Conservation (phyloP, 2,888 invertebrate genomes). For the Drosophila sordidula region DNA sequence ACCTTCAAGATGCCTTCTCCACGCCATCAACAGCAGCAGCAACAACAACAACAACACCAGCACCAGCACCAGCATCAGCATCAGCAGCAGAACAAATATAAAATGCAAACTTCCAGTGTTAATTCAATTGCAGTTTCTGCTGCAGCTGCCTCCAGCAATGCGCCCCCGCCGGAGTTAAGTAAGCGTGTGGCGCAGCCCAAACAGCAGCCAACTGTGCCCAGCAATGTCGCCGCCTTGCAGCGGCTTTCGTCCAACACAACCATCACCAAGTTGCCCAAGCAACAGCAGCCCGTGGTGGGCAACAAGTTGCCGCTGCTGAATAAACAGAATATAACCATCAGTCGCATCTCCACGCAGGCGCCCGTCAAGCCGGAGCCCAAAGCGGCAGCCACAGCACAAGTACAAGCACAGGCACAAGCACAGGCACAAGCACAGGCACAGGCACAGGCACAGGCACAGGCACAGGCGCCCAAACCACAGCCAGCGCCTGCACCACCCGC, state of each 20-base stretch:
- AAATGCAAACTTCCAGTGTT: slow-evolving; percentile 20
- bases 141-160: not conserved
- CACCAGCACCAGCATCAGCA: slow-evolving; percentile 20
- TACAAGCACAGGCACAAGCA: slow-evolving; percentile 27
- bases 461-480: slow-evolving; percentile 46
- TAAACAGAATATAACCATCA: slow-evolving; percentile 83
- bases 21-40: slow-evolving; percentile 35
- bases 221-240: slow-evolving; percentile 67
- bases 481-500: slow-evolving; percentile 53
- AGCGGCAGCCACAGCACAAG: slow-evolving; percentile 65
- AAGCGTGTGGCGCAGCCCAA: slow-evolving; percentile 40
- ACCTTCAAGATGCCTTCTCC: slow-evolving; percentile 58
- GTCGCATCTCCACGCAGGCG: slow-evolving; percentile 69
- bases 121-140: slow-evolving; percentile 4
- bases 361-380: slow-evolving; percentile 46
- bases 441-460: slow-evolving; percentile 30
- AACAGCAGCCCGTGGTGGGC: slow-evolving; percentile 20
- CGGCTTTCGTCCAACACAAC: slow-evolving; percentile 77
- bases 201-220: slow-evolving; percentile 22
- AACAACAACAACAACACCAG: slow-evolving; percentile 31
- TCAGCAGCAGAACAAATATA: slow-evolving; percentile 38
- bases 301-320: slow-evolving; percentile 76
- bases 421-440: slow-evolving; percentile 48
- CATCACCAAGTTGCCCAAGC: slow-evolving; percentile 64
- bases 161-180: slow-evolving; percentile 11